Evolutionary conservation across 2,888 invertebrate species (phyloP).

Genomic region (Zootermopsis nevadensis): DNA sequence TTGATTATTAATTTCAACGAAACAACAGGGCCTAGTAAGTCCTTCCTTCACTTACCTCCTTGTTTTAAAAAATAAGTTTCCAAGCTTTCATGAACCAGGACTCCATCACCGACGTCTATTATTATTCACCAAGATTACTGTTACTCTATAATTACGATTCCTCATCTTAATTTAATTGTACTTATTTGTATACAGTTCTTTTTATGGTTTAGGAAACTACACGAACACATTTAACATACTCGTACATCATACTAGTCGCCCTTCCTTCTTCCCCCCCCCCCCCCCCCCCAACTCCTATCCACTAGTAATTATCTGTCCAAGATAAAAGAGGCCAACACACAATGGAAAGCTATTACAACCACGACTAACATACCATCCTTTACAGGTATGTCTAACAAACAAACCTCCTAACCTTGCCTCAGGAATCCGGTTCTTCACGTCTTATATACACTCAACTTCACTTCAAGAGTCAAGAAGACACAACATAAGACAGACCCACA

Average conservation of each 20-base stretch:
- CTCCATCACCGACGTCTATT: not conserved
- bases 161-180: slow-evolving; percentile 38
- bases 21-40: no score
- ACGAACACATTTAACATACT: slow-evolving; percentile 31
- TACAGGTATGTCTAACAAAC: slow-evolving; percentile 46
- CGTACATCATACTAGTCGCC: slow-evolving; percentile 18
- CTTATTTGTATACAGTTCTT: slow-evolving; percentile 24
- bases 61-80: not conserved
- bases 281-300: not conserved
- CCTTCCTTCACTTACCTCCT: not conserved
- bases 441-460: not conserved
- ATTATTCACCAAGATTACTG: slow-evolving; percentile 14
- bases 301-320: slow-evolving; percentile 53
- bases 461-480: slow-evolving; percentile 4
- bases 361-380: slow-evolving; percentile 53
- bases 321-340: slow-evolving; percentile 54
- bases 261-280: not conserved
- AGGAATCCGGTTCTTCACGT: slow-evolving; percentile 61
- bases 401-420: slow-evolving; percentile 59
- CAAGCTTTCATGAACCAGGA: not conserved
- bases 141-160: slow-evolving; percentile 34
- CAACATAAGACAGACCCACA: slow-evolving; percentile 41
- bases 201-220: slow-evolving; percentile 21
- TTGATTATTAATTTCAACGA: not conserved
- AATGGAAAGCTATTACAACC: slow-evolving; percentile 57